These are phyloP conservation scores for Scortum barcoo DNA, from an alignment of 2,113 vertebrate species.

Conservation along the genomic window DNA sequence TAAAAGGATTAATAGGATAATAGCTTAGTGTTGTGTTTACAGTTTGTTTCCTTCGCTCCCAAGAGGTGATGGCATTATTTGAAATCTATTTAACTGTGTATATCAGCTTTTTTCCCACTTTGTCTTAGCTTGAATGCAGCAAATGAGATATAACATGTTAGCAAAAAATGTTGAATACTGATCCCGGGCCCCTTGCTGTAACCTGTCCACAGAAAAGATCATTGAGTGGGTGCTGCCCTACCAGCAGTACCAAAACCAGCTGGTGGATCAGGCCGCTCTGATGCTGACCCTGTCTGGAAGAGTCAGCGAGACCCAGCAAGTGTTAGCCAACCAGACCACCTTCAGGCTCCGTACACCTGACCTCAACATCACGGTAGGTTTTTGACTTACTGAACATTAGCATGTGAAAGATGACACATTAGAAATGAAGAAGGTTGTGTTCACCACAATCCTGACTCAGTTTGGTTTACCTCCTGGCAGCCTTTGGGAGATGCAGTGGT, in stretches of 20 bases:
- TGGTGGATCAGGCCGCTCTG: constrained; percentile 91
- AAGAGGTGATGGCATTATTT: too few species aligned
- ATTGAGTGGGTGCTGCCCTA: constrained; percentile 88
- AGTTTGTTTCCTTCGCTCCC: not conserved
- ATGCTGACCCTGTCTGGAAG: constrained; percentile 89
- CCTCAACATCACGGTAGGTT: constrained; percentile 79
- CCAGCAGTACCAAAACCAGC: constrained; percentile 86
- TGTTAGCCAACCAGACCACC: constrained; percentile 89
- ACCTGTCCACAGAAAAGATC: constrained; percentile 81
- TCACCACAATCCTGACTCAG: not conserved
- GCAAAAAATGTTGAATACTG: not conserved
- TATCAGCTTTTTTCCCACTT: not conserved
- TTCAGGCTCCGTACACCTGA: constrained; percentile 90
- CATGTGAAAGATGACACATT: not conserved
- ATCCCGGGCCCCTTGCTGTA: not conserved
- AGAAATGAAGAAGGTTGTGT: not conserved
- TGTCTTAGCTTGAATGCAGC: not conserved
- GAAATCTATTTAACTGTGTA: too few species aligned
- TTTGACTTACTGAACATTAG: not conserved
- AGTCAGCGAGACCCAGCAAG: constrained; percentile 88
- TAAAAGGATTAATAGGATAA: not conserved
- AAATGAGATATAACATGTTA: not conserved
- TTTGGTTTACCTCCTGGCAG: constrained; percentile 69
- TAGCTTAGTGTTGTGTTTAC: not conserved
- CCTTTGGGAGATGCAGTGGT: constrained; percentile 87